A percentile compares a stretch with the other conserved stretches of the same genome.
phyloP scores from a whole-genome alignment of 2,113 vertebrate species.

The Elephas maximus region DNA sequence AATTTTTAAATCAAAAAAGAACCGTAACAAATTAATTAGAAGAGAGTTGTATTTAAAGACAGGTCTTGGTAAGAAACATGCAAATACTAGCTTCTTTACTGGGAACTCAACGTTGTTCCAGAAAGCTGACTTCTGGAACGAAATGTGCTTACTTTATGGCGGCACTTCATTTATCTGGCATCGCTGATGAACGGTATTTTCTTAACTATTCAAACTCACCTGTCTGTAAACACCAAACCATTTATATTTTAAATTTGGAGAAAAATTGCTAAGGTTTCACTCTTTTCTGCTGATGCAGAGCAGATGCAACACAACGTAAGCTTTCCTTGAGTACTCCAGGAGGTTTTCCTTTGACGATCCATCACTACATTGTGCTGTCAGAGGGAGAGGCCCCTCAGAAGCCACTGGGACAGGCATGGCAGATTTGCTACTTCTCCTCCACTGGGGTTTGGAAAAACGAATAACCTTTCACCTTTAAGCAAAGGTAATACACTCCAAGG shows the following conservation, averaged over 20 bases:
- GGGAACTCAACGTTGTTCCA: constrained; percentile 4
- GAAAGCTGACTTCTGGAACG: not conserved
- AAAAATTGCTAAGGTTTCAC: not conserved
- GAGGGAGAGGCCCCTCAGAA: not conserved
- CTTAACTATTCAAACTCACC: constrained; percentile 9
- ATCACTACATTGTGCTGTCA: not conserved
- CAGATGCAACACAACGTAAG: not conserved
- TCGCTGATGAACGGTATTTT: not conserved
- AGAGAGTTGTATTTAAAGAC: not conserved
- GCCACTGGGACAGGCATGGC: not conserved
- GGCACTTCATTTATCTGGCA: not conserved
- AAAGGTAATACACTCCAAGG: not conserved
- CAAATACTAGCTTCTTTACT: not conserved
- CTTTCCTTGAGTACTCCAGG: not conserved
- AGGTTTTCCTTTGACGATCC: not conserved
- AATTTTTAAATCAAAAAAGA: constrained; percentile 27
- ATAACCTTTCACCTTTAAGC: not conserved
- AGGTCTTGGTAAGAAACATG: not conserved
- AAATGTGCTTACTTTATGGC: constrained; percentile 10
- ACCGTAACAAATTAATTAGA: not conserved
- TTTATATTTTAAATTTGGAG: constrained; percentile 29
- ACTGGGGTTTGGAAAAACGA: not conserved
- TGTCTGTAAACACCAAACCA: not conserved
- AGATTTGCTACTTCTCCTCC: not conserved
- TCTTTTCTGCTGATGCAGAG: not conserved